Evolutionary conservation across 1,140 invertebrate species (phyloP), one percentile per base, ranked within the genome.

Genomic region (Eciton burchellii): DNA sequence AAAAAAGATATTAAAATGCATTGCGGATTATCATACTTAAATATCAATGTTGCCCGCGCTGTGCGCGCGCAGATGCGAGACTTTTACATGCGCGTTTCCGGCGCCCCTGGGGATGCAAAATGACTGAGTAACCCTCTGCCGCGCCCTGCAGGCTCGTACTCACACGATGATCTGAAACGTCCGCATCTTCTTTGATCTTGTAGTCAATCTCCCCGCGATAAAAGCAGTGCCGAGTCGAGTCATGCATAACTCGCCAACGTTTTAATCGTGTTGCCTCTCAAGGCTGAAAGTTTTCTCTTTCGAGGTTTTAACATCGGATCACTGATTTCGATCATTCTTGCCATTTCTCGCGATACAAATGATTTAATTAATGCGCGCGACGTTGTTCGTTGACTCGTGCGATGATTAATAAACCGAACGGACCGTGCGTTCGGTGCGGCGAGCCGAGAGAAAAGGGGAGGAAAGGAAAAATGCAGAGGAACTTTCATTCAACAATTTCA

Each of bases 101-200:
- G 66, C 74, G 62, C 35, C 35, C 62, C 62, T 77, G 85, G 9
- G 29, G 54, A 56, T 82, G 65, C 68, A 52, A 85, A 83, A 66
- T 66, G 82, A 84, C 71, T 62, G 82, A 68, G 63, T 71, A 81
- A 57, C 49, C 82, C 65, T 71, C 59, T 47, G 72, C 57, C 60
- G 71, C 72, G 72, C 49, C 72, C 59, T 82, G n/a, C 47, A 43
- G 49, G 62, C 45, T 76, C 71, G 57, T 62, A 74, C 76, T 72
- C 59, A 74, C 71, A 82, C 71, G 52, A 57, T 74, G 68, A 74
- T 62, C 47, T 47, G 54, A 77, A 77, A 77, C 45, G 43, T 68
- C 24, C 21, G 19, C 57, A 62, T n/a, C 43, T 74, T 74, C n/a
- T 47, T 49, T 14, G 57, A 62, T 60, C 60, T 47, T 2, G n/a